Evolutionary conservation across 2,888 invertebrate species (phyloP), one percentile per base, ranked within the genome.

Genomic region (Amblyjoppa proteus): DNA sequence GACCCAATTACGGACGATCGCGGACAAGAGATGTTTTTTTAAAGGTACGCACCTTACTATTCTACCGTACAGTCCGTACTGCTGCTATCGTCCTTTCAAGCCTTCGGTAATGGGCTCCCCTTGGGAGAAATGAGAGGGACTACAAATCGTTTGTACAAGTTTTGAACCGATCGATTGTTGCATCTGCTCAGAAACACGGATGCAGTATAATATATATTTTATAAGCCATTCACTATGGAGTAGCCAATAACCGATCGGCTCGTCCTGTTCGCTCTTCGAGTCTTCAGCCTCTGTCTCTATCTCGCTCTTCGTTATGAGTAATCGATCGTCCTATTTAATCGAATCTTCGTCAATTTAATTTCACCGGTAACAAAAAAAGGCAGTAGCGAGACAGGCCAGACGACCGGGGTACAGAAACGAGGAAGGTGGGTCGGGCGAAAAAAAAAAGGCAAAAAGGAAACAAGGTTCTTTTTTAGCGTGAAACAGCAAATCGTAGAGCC

Each of bases 271-370:
- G 31, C 61, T 45, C 13, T 49, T 9, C 58, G 9, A n/a, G 13
- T 16, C 51, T 25, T 16, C 53, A 61, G 34, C 7, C 20, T 61
- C 45, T 45, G 20, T 45, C 13, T 28, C 31, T 49, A 41, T 74
- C 16, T 64, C 38, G 31, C 61, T 45, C 9, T 49, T 9, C 58
- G 9, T 31, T 71, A 61, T n/a, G 25, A 45, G 58, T 25, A 61
- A 79, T 71, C 49, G 51, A 51, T 11, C 20, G 28, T 49, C 13
- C 41, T n/a, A 34, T 31, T 64, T 61, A 34, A 71, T 53, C 64
- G 71, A 71, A 71, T 51, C 34, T 31, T 64, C 34, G 25, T 34
- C 31, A 56, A 58, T 73, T 73, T 25, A 2, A 56, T 73, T 73
- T 73, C 20, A 73, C 25, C 3, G 3, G 20, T 49, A 49, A 20